Evolutionary conservation across 2,797 vertebrate species (phyloP).

Genomic region (Enteromius thamalakanensis): DNA sequence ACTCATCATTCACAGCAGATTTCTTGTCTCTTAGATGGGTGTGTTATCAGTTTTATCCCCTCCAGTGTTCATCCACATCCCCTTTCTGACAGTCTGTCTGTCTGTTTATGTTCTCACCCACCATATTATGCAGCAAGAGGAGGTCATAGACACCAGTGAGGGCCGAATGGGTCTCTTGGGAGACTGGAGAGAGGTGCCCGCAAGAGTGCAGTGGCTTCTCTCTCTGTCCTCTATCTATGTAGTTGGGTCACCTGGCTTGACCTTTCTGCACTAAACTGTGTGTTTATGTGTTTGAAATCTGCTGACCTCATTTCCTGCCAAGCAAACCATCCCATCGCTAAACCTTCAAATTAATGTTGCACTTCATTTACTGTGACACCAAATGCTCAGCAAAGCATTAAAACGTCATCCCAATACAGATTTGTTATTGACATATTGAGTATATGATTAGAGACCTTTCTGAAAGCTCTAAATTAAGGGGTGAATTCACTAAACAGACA

Average conservation of each 20-base stretch:
- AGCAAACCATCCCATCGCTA: slow-evolving; percentile 36
- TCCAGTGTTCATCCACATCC: slow-evolving; percentile 4
- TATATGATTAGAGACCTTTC: slow-evolving; percentile 13
- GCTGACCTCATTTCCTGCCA: slow-evolving; percentile 50
- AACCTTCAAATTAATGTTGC: slow-evolving; percentile 60
- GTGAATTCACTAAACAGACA: slow-evolving; percentile 33
- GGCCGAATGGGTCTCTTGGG: slow-evolving; percentile 82
- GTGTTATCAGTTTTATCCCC: slow-evolving; percentile 45
- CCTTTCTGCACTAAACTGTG: slow-evolving; percentile 36
- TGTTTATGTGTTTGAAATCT: slow-evolving; percentile 55
- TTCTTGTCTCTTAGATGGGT: slow-evolving; percentile 62
- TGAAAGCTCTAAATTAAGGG: slow-evolving; percentile 24
- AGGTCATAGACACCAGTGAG: slow-evolving; percentile 77
- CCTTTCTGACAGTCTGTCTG: slow-evolving; percentile 63
- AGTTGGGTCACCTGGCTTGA: background rate
- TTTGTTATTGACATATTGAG: slow-evolving; percentile 31
- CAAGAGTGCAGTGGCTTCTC: slow-evolving; percentile 72
- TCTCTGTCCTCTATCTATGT: slow-evolving; percentile 21
- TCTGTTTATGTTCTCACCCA: slow-evolving; percentile 58
- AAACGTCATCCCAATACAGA: slow-evolving; percentile 32
- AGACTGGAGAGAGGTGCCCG: slow-evolving; percentile 82
- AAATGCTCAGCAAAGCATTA: slow-evolving; percentile 41
- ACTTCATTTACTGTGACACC: slow-evolving; percentile 56
- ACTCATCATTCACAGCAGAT: slow-evolving; percentile 61
- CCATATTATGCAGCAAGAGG: slow-evolving; percentile 79